Conservation (phyloP, 2,888 invertebrate genomes). For the Cephus spinipes region DNA sequence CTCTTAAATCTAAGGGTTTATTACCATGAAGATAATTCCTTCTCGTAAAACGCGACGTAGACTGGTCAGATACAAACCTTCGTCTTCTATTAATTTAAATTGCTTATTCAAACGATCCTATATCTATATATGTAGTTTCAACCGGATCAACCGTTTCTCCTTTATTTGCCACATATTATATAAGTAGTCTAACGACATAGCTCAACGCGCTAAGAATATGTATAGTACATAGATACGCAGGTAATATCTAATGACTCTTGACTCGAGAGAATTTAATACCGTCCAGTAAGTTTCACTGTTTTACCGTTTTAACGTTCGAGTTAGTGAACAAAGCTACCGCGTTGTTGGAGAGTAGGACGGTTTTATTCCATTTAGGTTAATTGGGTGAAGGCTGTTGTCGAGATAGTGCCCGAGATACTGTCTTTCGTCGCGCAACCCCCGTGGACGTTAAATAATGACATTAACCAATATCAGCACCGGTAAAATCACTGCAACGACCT, state of each 20-base stretch:
- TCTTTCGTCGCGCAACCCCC: background rate
- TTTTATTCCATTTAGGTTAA: conserved; percentile 21
- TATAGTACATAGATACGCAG: background rate
- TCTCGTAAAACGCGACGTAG: background rate
- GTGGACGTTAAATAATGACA: background rate
- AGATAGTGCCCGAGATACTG: background rate
- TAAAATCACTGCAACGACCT: background rate
- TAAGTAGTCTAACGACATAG: background rate
- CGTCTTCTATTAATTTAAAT: background rate
- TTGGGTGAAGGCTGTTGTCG: conserved; percentile 10
- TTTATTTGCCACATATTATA: background rate
- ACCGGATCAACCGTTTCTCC: background rate
- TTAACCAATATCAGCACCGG: background rate
- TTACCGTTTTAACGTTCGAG: background rate
- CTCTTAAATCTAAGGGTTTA: background rate
- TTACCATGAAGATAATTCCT: background rate
- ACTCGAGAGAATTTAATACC: background rate
- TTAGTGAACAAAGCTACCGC: background rate
- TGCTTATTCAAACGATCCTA: background rate
- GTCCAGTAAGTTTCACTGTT: background rate
- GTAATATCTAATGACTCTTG: background rate
- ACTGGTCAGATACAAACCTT: background rate
- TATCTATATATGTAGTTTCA: background rate
- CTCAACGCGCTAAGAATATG: background rate
- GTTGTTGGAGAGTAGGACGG: conserved; percentile 5